Base-by-base conservation (phyloP, 2,113 vertebrate species). In the Myiopsitta monachus region DNA sequence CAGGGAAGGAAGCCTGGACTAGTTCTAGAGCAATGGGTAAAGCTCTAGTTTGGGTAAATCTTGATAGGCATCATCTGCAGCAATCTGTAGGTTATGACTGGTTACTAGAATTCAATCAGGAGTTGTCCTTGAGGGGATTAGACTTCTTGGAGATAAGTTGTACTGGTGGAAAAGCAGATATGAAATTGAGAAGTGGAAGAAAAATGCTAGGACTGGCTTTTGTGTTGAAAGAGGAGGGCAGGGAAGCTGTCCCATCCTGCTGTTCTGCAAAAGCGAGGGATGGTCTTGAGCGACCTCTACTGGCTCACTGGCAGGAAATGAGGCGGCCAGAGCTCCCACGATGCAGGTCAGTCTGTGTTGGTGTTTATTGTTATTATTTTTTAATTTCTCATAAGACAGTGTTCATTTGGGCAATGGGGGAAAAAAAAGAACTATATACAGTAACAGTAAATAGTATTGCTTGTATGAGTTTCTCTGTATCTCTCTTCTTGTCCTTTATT, bases 241-340 rank as follows among this genome's bases (percentile, higher is more conserved):
- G 66, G 6, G 55, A 33, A 43, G 55, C 41, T 12, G 79, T 67
- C 31, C 63, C 55, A 4, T 38, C 31, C 31, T 10, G 66, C 66
- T 2, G 82, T 2, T 22, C 39, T 41, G 68, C 68, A 23, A 62
- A 12, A 75, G 70, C 4, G 2, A 54, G 18, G 31, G 73, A 0
- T 11, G 83, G 96, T 89, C 95, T 95, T 5, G 24, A 16, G 96
- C 94, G 95, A 89, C 95, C 94, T 84, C 96, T 95, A 0, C 94
- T 66, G 95, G 95, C 46, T 46, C 80, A 0, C 46, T 5, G n/a
- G 43, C 41, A 21, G 47, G 72, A 13, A 19, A n/a, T 39, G 1
- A 18, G 73, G 38, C 54, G 23, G 92, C 78, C 2, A 46, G 69
- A 41, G n/a, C 78, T 57, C 54, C 73, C 44, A 3, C 81, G 4